Base-by-base conservation (phyloP, 1,140 invertebrate species). In the Colletes gigas region DNA sequence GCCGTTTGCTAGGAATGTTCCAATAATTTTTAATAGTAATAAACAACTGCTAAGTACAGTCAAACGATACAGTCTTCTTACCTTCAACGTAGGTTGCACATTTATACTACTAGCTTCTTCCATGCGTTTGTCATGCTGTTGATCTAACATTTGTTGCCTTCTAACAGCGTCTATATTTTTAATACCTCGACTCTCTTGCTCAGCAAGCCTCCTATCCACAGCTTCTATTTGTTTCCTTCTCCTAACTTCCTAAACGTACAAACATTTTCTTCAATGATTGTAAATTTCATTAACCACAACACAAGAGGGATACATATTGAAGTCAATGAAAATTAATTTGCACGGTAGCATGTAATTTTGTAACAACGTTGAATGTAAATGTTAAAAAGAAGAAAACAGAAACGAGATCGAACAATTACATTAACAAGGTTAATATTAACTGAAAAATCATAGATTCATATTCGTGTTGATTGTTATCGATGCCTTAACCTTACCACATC, bases 101-200 rank as follows among this genome's bases (percentile, higher is more conserved):
- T 72, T 82, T 0, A 65, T 63, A 54, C 81, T 88, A 15, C 79
- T 90, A 70, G 88, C 85, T 83, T 93, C 89, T 78, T 90, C 84
- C 69, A 92, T 81, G 7, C 79, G 85, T 80, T 86, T 88, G n/a
- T 90, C 90, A 60, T 92, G 88, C 80, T 90, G 92, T 78, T 93
- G 88, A 41, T 91, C 81, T 81, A 94, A 87, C 79, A 92, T 88
- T 83, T 94, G 92, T 83, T 94, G 92, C 70, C 91, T 88, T 84
- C 92, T 94, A 0, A 95, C 91, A 41, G 89, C 90, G 68, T 94
- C 93, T 8, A 94, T 87, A 90, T 95, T 93, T 84, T 94, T 94
- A 39, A 95, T 92, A 17, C 95, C 95, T 77, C 94, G 86, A 59
- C 75, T 84, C 83, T 94, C 94, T 74, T 94, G 91, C 59, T 94